phyloP scores from a whole-genome alignment of 2,797 vertebrate species.

The Gallinago solitaria region DNA sequence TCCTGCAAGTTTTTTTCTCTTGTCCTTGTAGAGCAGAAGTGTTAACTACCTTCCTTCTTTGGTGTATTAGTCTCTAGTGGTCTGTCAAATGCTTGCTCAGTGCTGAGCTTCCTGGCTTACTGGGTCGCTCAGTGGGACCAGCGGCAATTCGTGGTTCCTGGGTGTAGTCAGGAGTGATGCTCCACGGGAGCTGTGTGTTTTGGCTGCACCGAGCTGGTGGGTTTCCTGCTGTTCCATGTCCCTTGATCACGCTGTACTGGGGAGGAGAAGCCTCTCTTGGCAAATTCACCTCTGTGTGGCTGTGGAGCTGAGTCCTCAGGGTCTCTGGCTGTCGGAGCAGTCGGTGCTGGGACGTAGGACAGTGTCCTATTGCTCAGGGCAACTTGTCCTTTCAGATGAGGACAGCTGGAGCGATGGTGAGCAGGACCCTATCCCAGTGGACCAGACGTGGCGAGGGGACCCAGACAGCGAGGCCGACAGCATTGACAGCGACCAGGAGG shows the following conservation, averaged over 20 bases:
- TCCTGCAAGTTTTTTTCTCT: background rate
- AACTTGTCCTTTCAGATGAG: slow-evolving; percentile 82
- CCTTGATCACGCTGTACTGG: background rate
- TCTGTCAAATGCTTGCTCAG: background rate
- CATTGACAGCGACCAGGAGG: slow-evolving; percentile 96
- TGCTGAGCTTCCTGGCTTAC: background rate
- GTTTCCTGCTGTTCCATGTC: fast-evolving
- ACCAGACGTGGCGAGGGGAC: slow-evolving; percentile 96
- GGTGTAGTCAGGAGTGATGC: fast-evolving
- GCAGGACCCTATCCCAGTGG: slow-evolving; percentile 86
- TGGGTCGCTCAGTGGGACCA: fast-evolving
- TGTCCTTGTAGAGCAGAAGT: background rate
- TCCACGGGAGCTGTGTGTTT: background rate
- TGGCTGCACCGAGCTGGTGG: background rate
- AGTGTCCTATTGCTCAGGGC: fast-evolving
- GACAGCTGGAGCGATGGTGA: slow-evolving; percentile 96
- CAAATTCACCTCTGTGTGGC: fast-evolving
- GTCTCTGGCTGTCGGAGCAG: background rate
- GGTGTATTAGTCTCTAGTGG: background rate
- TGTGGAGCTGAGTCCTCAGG: fast-evolving
- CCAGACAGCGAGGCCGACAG: slow-evolving; percentile 97
- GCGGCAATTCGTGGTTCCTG: fast-evolving
- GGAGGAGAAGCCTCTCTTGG: background rate
- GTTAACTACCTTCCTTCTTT: background rate
- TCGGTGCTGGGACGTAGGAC: fast-evolving